Evolutionary conservation across 1,140 invertebrate species (phyloP).

Genomic region (Chionoecetes opilio): DNA sequence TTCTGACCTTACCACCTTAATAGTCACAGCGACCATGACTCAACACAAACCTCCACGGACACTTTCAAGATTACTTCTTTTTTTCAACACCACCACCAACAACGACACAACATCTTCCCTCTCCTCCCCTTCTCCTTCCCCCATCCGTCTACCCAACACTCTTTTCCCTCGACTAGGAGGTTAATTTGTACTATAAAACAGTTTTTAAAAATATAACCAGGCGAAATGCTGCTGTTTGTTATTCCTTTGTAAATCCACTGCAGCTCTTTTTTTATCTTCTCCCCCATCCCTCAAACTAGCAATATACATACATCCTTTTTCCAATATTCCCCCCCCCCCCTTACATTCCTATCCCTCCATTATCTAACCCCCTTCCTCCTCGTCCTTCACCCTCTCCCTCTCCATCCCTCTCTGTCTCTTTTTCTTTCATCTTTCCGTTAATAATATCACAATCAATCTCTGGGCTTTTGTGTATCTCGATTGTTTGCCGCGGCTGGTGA

Average conservation of each 20-base stretch:
- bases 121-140: too few species aligned
- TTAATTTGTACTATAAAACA: too few species aligned
- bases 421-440: neutral
- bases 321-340: neutral
- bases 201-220: too few species aligned
- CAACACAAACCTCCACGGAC: neutral
- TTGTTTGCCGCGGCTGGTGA: too few species aligned
- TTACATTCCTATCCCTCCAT: neutral
- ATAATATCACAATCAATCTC: constrained; percentile 19
- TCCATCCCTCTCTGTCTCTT: too few species aligned
- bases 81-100: neutral
- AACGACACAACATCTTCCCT: too few species aligned
- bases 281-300: neutral
- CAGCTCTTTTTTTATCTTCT: neutral
- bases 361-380: neutral
- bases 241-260: neutral
- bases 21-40: constrained; percentile 35
- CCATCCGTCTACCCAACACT: too few species aligned
- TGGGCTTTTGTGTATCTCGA: neutral
- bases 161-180: too few species aligned
- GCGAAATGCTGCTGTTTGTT: neutral
- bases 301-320: neutral
- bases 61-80: neutral
- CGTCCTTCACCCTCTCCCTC: too few species aligned
- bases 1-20: constrained; percentile 4